Evolutionary conservation across 2,113 vertebrate genomes (phyloP).

Genomic region (Alethe castanea): DNA sequence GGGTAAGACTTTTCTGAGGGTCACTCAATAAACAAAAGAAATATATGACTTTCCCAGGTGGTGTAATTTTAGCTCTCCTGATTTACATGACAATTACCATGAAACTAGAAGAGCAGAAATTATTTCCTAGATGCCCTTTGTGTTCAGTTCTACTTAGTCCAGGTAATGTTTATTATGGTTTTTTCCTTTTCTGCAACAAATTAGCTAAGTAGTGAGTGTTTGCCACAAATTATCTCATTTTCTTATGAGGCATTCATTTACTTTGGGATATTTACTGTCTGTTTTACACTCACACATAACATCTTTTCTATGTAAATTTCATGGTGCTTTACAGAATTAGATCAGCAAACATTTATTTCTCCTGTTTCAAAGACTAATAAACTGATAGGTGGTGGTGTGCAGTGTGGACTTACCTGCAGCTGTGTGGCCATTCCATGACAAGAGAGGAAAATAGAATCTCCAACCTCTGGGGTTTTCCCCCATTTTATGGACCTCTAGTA

Average conservation of each 20-base stretch:
- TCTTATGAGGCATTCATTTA: neutral
- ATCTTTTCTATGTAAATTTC: neutral
- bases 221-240: constrained; percentile 29
- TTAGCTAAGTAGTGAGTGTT: constrained; percentile 14
- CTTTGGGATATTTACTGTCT: neutral
- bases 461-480: rapidly evolving
- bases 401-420: neutral
- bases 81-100: constrained; percentile 68
- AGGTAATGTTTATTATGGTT: constrained; percentile 32
- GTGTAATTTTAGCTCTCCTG: constrained; percentile 38
- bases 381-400: neutral
- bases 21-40: constrained; percentile 60
- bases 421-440: neutral
- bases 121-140: constrained; percentile 43
- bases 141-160: constrained; percentile 11
- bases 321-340: neutral
- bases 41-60: constrained; percentile 44
- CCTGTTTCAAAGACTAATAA: neutral
- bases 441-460: neutral
- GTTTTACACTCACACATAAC: neutral
- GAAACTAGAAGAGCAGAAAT: constrained; percentile 34
- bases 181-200: constrained; percentile 19
- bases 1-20: constrained; percentile 46
- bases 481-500: neutral
- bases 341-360: neutral